Percentiles rank a stretch among this genome's conserved stretches.
phyloP scores from a whole-genome alignment of 2,113 vertebrate genomes.

The cat (Felis catus) region F.catus_Fca126_mat1.0 CM031413.1:3185501-3186000 shows the following conservation, averaged over 20 bases:
- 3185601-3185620: not conserved
- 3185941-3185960: no score
- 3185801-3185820: not conserved
- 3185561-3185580: not conserved
- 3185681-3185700: not conserved
- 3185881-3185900: not conserved
- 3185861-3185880: not conserved
- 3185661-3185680: not conserved
- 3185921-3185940: no score
- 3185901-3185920: no score
- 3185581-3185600: not conserved
- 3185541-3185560: not conserved
- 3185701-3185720: no score
- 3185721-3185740: not conserved
- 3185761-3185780: not conserved
- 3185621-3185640: not conserved
- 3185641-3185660: not conserved
- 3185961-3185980: no score
- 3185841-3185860: not conserved
- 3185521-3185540: rapidly evolving
- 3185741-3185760: not conserved
- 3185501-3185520: not conserved
- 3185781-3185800: not conserved
- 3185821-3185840: rapidly evolving
- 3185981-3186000: no score